Evolutionary conservation across 2,888 invertebrate species (phyloP), one percentile per base, ranked within the genome.

Genomic region (Synergus japonicus): DNA sequence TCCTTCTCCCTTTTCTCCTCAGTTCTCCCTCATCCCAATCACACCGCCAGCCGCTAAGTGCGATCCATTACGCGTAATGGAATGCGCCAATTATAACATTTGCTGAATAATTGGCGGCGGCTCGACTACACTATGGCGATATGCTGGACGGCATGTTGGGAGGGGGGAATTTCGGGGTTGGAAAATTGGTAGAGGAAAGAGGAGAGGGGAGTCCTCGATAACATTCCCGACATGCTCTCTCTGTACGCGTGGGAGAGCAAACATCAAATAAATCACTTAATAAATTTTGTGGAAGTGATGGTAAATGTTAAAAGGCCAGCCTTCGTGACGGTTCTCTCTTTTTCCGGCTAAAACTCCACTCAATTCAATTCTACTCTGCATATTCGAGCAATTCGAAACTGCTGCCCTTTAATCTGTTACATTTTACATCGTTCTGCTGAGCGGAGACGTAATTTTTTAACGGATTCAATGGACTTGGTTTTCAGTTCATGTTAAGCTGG

Each of bases 81-180:
- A 91, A 91, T 91, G 91, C 91, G 88, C 90, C 91, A 91, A 91
- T 91, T 91, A 91, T 91, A 91, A 91, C 90, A 91, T 91, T 91
- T 91, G 91, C 89, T 90, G 91, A 91, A 91, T 91, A 91, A 91
- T 91, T 91, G 90, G 89, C 88, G 87, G 86, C 85, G 85, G 88
- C 87, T 88, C 85, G 87, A 82, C 86, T 87, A 79, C 76, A 80
- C 78, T 18, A 29, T 81, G 82, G 82, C 80, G 82, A 66, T 82
- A 83, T 49, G 82, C 79, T 83, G 82, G 82, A 81, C 82, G 80
- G 81, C 78, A 83, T 78, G 77, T 78, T 81, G 80, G 79, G 69
- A 77, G 81, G 80, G 76, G 58, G 66, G 76, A 78, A 79, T 83
- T 82, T 82, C 80, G 78, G 78, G 78, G 77, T 66, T 78, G 18